These are phyloP conservation scores for Astur gentilis DNA, from an alignment of 2,113 vertebrate species.

Conservation along the genomic window DNA sequence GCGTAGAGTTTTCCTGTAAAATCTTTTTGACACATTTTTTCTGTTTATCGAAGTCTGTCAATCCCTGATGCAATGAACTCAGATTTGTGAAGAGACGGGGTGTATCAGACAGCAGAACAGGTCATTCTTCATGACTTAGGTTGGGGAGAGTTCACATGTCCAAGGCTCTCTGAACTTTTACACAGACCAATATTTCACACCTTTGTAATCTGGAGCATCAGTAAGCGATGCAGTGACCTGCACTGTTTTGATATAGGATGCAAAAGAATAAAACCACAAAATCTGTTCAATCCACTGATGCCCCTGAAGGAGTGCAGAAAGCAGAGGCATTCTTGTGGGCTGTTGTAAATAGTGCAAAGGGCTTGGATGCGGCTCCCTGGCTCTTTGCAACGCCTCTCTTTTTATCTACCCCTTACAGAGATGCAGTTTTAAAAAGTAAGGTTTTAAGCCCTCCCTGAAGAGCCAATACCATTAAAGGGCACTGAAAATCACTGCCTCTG, in stretches of 20 bases:
- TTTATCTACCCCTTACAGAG: background rate
- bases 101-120: background rate
- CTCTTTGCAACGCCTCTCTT: background rate
- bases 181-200: background rate
- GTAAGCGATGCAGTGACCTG: background rate
- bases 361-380: background rate
- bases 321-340: background rate
- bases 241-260: background rate
- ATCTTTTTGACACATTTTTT: background rate
- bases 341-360: background rate
- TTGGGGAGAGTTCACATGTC: background rate
- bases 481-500: background rate
- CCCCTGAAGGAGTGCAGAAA: background rate
- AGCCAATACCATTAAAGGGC: slow-evolving; percentile 20
- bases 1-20: background rate
- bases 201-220: background rate
- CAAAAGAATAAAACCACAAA: background rate
- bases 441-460: background rate
- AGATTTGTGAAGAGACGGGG: background rate
- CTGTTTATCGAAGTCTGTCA: background rate
- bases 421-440: background rate
- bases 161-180: background rate
- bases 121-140: background rate
- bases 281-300: background rate
- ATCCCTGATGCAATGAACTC: background rate